Percentiles rank a stretch among this genome's conserved stretches.
These are phyloP conservation scores for Trachelipus rathkii DNA, from an alignment of 1,140 invertebrate species.

Conservation along the genomic window DNA sequence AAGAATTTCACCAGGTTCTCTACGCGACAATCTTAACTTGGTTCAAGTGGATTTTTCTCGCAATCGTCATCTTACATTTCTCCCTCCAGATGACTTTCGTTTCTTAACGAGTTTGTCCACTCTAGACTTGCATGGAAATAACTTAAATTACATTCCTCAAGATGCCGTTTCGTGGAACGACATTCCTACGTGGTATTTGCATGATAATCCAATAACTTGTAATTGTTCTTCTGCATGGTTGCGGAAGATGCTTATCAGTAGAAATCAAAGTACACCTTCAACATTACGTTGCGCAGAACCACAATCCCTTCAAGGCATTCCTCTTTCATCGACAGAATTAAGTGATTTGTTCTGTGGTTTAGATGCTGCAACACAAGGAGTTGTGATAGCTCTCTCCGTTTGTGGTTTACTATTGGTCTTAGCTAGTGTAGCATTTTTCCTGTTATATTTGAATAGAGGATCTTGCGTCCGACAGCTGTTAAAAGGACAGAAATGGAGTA, in stretches of 20 bases:
- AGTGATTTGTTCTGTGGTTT: slow-evolving; percentile 41
- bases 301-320: slow-evolving; percentile 23
- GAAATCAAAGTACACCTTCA: slow-evolving; percentile 30
- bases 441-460: slow-evolving; percentile 38
- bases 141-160: slow-evolving; percentile 34
- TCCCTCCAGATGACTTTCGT: slow-evolving; percentile 34
- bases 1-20: slow-evolving; percentile 27
- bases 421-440: slow-evolving; percentile 33
- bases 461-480: slow-evolving; percentile 38
- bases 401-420: slow-evolving; percentile 30
- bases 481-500: slow-evolving; percentile 38
- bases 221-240: slow-evolving; percentile 44
- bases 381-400: slow-evolving; percentile 37
- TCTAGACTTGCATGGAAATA: slow-evolving; percentile 37
- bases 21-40: slow-evolving; percentile 38
- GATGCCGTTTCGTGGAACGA: slow-evolving; percentile 39
- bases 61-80: slow-evolving; percentile 35
- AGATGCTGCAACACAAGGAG: slow-evolving; percentile 36
- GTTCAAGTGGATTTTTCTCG: slow-evolving; percentile 34
- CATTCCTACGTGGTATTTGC: slow-evolving; percentile 36
- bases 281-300: slow-evolving; percentile 34
- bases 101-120: slow-evolving; percentile 35
- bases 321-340: slow-evolving; percentile 30
- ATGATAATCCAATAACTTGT: slow-evolving; percentile 40
- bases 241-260: slow-evolving; percentile 23